Conservation (phyloP, 2,888 invertebrate genomes). For the Unio pictorum region DNA sequence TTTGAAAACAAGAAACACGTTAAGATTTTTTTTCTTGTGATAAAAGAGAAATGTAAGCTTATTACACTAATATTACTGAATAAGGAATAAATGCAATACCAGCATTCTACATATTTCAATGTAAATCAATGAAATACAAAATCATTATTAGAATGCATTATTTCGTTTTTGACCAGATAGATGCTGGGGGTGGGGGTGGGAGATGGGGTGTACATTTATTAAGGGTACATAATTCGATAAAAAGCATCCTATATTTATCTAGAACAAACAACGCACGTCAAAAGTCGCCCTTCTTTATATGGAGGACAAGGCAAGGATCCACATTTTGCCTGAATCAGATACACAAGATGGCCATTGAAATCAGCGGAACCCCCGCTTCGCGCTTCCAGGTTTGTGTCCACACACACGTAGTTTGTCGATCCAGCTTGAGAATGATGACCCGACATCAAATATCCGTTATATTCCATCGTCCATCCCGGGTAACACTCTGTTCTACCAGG, state of each 20-base stretch:
- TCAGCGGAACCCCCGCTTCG: background rate
- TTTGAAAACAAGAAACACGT: too few species aligned
- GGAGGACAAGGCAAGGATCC: slow-evolving; percentile 13
- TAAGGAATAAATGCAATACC: too few species aligned
- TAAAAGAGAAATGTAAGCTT: too few species aligned
- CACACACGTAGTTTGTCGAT: slow-evolving; percentile 8
- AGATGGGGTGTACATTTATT: too few species aligned
- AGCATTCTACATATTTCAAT: too few species aligned
- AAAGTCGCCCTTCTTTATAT: slow-evolving; percentile 2
- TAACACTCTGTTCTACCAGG: slow-evolving; percentile 8
- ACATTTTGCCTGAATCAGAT: slow-evolving; percentile 9
- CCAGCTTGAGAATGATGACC: background rate
- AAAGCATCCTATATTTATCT: background rate
- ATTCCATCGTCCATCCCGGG: slow-evolving; percentile 14
- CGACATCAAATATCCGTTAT: slow-evolving; percentile 14
- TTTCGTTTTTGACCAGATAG: too few species aligned
- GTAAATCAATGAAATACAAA: too few species aligned
- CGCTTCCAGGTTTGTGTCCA: slow-evolving; percentile 6
- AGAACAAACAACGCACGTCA: slow-evolving; percentile 15
- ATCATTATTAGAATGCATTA: too few species aligned
- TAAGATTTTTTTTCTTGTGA: too few species aligned
- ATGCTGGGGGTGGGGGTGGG: too few species aligned
- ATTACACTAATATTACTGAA: too few species aligned
- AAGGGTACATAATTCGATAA: too few species aligned
- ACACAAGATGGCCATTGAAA: slow-evolving; percentile 7